Percentiles rank a stretch among this genome's conserved stretches.
These are phyloP conservation scores for Lepus timidus DNA, from an alignment of 2,113 vertebrate species.

Conservation along the genomic window DNA sequence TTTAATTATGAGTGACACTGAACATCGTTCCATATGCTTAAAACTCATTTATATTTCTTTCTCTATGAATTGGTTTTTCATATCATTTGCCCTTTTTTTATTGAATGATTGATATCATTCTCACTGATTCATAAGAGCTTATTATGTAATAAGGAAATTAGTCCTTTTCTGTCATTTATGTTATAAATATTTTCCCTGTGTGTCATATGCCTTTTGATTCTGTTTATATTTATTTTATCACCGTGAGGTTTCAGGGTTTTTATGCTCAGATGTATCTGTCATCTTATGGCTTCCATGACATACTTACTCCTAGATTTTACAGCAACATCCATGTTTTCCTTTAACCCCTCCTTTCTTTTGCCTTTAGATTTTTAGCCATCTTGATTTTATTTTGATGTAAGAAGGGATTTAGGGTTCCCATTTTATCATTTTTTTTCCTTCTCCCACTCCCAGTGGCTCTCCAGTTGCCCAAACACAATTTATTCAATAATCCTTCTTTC, in stretches of 20 bases:
- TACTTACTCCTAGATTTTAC: background rate
- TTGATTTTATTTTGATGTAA: background rate
- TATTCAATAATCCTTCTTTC: slow-evolving; percentile 12
- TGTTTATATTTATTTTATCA: slow-evolving; percentile 63
- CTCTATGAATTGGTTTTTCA: slow-evolving; percentile 53
- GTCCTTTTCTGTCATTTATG: slow-evolving; percentile 75
- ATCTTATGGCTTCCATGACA: background rate
- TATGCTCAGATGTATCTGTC: slow-evolving; percentile 38
- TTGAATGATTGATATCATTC: slow-evolving; percentile 78
- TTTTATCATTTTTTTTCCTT: background rate
- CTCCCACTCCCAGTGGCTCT: background rate
- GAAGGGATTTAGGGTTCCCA: background rate
- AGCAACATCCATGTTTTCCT: background rate
- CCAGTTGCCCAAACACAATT: background rate
- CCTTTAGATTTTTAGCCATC: background rate
- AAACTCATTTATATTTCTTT: slow-evolving; percentile 51
- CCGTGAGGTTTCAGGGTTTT: slow-evolving; percentile 44
- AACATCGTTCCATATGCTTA: slow-evolving; percentile 55
- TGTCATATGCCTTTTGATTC: slow-evolving; percentile 77
- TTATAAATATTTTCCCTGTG: slow-evolving; percentile 76
- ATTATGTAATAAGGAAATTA: slow-evolving; percentile 82
- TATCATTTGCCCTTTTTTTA: slow-evolving; percentile 52
- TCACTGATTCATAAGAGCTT: slow-evolving; percentile 68
- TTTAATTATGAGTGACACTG: slow-evolving; percentile 63
- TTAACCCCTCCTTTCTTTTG: background rate